phyloP scores from a whole-genome alignment of 2,888 invertebrate genomes.

The Tolmerus cingulatus region DNA sequence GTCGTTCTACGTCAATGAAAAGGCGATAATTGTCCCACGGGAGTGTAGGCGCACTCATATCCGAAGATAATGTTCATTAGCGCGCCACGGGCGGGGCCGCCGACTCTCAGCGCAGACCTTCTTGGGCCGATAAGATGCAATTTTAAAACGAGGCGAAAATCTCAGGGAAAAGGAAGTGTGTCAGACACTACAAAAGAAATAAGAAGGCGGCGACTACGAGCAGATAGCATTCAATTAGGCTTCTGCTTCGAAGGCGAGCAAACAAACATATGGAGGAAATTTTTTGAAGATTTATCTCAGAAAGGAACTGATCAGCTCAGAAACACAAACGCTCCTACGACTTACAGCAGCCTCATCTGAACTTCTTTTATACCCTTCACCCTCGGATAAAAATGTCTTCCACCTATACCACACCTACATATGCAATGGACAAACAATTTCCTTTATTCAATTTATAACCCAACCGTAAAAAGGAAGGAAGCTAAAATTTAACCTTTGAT shows the following conservation, averaged over 20 bases:
- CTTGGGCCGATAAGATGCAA: neutral
- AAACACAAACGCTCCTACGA: neutral
- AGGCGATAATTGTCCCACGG: neutral
- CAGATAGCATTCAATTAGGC: neutral
- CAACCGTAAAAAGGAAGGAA: too few relatives aligned
- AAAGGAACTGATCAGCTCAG: neutral
- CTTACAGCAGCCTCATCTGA: neutral
- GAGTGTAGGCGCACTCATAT: neutral
- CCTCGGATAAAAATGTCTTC: neutral
- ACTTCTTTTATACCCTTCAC: neutral
- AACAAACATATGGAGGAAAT: neutral
- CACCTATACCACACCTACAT: too few relatives aligned
- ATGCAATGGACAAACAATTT: too few relatives aligned
- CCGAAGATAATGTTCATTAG: neutral
- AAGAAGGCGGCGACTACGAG: neutral
- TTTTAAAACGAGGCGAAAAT: neutral
- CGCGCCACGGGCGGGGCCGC: neutral
- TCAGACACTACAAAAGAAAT: neutral
- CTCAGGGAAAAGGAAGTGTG: neutral
- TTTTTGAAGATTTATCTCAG: neutral
- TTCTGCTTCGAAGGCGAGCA: neutral
- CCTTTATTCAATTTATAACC: too few relatives aligned
- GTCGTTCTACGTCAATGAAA: neutral
- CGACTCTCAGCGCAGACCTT: neutral
- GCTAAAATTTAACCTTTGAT: too few relatives aligned